phyloP scores from a whole-genome alignment of 1,140 invertebrate species.

The Nebria ingens region DNA sequence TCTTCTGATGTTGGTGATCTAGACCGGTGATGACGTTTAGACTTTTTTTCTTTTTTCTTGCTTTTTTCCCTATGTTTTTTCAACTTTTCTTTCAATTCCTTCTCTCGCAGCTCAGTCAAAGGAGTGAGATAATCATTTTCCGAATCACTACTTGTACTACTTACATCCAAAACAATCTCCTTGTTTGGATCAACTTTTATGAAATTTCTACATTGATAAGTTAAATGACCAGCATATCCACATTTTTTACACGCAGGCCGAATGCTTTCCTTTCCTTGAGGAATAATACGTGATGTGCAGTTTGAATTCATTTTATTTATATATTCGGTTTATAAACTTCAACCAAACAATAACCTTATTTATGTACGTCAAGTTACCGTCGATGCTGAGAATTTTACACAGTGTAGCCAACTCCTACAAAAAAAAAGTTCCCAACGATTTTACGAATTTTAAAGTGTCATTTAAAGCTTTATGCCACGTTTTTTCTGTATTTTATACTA shows the following conservation, averaged over 20 bases:
- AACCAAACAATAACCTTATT: no score
- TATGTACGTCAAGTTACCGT: no score
- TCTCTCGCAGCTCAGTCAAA: slow-evolving; percentile 63
- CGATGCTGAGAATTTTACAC: no score
- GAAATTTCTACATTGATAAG: slow-evolving; percentile 94
- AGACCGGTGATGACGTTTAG: slow-evolving; percentile 14
- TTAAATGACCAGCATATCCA: slow-evolving; percentile 90
- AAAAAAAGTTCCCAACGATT: no score
- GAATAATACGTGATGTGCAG: slow-evolving; percentile 24
- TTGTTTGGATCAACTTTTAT: slow-evolving; percentile 79
- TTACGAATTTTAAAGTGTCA: no score
- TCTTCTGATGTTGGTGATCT: not conserved
- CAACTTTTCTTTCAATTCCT: slow-evolving; percentile 57
- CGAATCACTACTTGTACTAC: slow-evolving; percentile 85
- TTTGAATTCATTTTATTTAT: slow-evolving; percentile 16
- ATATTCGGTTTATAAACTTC: not conserved
- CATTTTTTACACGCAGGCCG: slow-evolving; percentile 85
- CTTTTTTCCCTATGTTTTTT: slow-evolving; percentile 43
- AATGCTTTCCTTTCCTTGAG: slow-evolving; percentile 55
- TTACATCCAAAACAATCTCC: slow-evolving; percentile 89
- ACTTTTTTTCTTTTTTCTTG: slow-evolving; percentile 35
- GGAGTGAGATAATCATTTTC: slow-evolving; percentile 71
- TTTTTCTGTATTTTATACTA: no score
- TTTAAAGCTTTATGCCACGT: no score
- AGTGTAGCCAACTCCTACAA: no score